Conservation (phyloP, 2,113 vertebrate genomes). For the Willisornis vidua region DNA sequence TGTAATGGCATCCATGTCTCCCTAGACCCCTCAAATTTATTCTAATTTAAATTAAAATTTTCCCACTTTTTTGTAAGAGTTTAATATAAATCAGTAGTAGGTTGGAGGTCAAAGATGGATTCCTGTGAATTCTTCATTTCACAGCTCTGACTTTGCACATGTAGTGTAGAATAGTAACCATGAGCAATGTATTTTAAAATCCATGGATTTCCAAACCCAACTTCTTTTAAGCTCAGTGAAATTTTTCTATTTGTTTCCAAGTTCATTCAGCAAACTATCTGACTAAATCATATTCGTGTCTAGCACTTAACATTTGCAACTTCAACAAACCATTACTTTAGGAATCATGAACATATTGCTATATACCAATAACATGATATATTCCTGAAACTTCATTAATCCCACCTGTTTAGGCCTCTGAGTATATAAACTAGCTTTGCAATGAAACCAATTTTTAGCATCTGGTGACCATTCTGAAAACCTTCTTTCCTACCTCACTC, state of each 20-base stretch:
- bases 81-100: neutral
- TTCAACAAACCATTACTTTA: neutral
- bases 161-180: neutral
- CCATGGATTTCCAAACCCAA: neutral
- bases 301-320: neutral
- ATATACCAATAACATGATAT: neutral
- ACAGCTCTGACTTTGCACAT: neutral
- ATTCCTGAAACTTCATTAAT: neutral
- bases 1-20: neutral
- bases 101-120: neutral
- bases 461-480: neutral
- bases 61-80: neutral
- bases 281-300: neutral
- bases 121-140: neutral
- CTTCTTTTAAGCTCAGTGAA: neutral
- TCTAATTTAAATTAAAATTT: neutral
- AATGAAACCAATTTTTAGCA: neutral
- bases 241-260: neutral
- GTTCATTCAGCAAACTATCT: neutral
- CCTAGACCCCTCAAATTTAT: neutral
- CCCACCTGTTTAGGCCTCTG: neutral
- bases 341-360: neutral
- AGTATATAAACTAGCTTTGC: neutral
- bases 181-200: neutral
- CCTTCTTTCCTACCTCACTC: neutral